Conservation (phyloP, 1,140 invertebrate species). For the Ylistrum balloti region DNA sequence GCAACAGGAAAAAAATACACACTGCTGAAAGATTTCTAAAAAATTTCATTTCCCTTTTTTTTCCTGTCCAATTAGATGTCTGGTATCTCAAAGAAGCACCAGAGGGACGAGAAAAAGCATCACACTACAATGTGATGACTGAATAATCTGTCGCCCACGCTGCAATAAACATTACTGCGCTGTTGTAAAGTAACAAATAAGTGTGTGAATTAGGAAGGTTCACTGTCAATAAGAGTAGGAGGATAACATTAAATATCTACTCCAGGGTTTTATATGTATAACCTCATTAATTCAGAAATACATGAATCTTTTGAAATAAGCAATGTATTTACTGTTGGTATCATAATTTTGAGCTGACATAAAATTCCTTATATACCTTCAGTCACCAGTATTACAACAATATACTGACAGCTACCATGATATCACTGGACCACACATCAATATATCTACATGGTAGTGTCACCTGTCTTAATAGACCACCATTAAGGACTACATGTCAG, state of each 20-base stretch:
- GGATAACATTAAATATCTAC: neutral
- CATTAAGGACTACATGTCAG: too few species aligned
- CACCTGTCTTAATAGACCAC: too few species aligned
- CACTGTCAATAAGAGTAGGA: neutral
- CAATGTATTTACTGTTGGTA: too few species aligned
- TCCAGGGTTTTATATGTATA: neutral
- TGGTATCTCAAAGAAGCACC: neutral
- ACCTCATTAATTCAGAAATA: neutral
- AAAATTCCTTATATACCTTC: too few species aligned
- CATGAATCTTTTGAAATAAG: too few species aligned
- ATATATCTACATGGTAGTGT: too few species aligned
- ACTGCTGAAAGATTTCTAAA: neutral
- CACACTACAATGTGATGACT: too few species aligned
- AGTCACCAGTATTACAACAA: too few species aligned
- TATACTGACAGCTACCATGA: too few species aligned
- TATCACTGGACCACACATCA: too few species aligned
- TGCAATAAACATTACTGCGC: neutral
- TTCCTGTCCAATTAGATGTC: constrained; percentile 8
- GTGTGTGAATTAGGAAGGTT: neutral
- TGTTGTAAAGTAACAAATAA: neutral
- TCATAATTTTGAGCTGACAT: too few species aligned
- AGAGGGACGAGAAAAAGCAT: neutral
- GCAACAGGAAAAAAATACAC: neutral
- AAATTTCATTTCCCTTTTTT: neutral
- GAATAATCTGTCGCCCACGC: neutral